These are phyloP conservation scores for Xestia c-nigrum DNA, from an alignment of 2,888 invertebrate species.

Conservation along the genomic window DNA sequence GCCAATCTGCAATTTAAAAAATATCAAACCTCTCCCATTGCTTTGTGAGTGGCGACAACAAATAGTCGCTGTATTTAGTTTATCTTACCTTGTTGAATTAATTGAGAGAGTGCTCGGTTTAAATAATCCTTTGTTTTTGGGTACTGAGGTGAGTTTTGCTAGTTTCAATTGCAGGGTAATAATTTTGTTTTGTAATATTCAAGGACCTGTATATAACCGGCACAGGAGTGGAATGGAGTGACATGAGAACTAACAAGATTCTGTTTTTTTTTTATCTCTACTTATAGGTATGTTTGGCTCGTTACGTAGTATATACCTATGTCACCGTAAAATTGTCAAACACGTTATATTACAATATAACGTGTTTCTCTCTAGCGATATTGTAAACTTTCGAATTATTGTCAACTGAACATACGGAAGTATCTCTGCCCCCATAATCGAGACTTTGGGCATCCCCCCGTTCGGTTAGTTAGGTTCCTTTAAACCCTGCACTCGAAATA, in stretches of 20 bases:
- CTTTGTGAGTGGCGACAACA: slow-evolving; percentile 75
- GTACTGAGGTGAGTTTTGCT: slow-evolving; percentile 43
- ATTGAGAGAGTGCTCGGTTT: slow-evolving; percentile 51
- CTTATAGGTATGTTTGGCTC: too few relatives aligned
- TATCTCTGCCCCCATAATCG: too few relatives aligned
- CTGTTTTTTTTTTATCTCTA: too few relatives aligned
- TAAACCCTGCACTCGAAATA: too few relatives aligned
- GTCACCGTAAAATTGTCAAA: too few relatives aligned
- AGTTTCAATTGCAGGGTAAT: slow-evolving; percentile 55
- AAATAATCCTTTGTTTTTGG: slow-evolving; percentile 63
- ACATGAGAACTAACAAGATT: neutral
- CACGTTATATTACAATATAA: too few relatives aligned
- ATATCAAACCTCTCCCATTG: slow-evolving; percentile 72
- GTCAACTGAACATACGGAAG: too few relatives aligned
- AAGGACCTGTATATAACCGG: slow-evolving; percentile 1
- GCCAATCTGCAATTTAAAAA: slow-evolving; percentile 88
- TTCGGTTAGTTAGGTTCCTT: too few relatives aligned
- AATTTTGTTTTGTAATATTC: slow-evolving; percentile 34
- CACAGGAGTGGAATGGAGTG: neutral
- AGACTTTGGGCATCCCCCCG: too few relatives aligned
- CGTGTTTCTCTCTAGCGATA: too few relatives aligned
- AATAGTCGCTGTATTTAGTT: slow-evolving; percentile 71
- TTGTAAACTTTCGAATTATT: too few relatives aligned
- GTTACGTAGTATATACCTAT: too few relatives aligned
- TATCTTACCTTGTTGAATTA: slow-evolving; percentile 66